Conservation (phyloP, 2,888 invertebrate genomes). For the Trileptium ribeirensis region DNA sequence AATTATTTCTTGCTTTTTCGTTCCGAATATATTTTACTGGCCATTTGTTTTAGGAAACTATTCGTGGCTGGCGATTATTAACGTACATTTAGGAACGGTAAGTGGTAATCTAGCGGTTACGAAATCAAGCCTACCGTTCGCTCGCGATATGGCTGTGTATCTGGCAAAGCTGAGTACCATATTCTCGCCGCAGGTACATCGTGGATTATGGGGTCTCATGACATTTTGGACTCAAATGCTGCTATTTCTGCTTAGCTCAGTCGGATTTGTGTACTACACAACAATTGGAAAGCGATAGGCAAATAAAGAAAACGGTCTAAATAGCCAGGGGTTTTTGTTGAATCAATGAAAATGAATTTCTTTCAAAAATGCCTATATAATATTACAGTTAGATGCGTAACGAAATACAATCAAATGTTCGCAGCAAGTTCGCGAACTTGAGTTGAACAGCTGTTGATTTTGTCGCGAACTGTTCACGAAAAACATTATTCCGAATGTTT, state of each 20-base stretch:
- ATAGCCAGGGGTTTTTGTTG: too few species aligned
- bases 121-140: background rate
- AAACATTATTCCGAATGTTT: too few species aligned
- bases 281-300: background rate
- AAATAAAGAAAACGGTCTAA: too few species aligned
- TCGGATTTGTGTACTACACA: slow-evolving; percentile 8
- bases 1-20: too few species aligned
- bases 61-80: background rate
- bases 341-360: too few species aligned
- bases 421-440: too few species aligned
- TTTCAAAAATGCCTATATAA: too few species aligned
- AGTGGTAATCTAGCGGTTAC: background rate
- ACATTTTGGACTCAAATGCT: background rate
- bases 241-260: background rate
- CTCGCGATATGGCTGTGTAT: background rate
- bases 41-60: background rate
- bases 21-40: too few species aligned
- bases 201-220: slow-evolving; percentile 6
- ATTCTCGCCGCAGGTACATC: slow-evolving; percentile 1
- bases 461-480: too few species aligned
- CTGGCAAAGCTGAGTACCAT: background rate
- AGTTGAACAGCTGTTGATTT: too few species aligned
- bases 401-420: too few species aligned
- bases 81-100: background rate
- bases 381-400: too few species aligned